Base-by-base conservation (phyloP, 2,797 vertebrate genomes). In the Lepus oiostolus region DNA sequence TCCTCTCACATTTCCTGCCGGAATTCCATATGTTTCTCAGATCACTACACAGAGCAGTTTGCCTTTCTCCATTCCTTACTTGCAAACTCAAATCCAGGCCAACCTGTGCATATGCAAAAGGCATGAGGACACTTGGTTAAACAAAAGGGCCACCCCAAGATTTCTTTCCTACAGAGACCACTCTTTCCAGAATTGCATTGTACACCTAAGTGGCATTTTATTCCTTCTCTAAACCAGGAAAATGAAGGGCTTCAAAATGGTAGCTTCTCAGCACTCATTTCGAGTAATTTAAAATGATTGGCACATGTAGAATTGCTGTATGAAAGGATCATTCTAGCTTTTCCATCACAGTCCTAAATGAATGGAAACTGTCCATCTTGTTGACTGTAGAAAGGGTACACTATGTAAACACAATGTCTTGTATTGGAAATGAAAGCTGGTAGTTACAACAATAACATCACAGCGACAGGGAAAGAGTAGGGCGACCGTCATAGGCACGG, bases 191-290 rank as follows among this genome's bases (percentile, higher is more conserved):
- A 87, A 35, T 32, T 28, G 22, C 84, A 14, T 19, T 38, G 16
- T 76, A 30, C 12, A 47, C 38, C 24, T 67, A 54, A 91, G 24
- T 26, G 32, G 10, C 13, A 68, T 54, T 96, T 93, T 63, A 88
- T 63, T 83, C 60, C 22, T 81, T 52, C 63, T n/a, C 52, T 79
- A 84, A 90, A 32, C 35, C 54, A 86, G 82, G 79, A 62, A 94
- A 95, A 91, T 62, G 77, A 95, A 72, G 60, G 7, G 76, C 32
- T 95, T 85, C 72, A 68, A 95, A 81, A 85, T n/a, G 35, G 60
- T n/a, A 85, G 88, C n/a, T 38, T 77, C 74, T 52, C 50, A 82
- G 26, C 8, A 50, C 17, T 82, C 79, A 90, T 52, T 77, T 93
- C 58, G 90, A 87, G 54, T 71, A 65, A 82, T 85, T 91, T 93